These are phyloP conservation scores for Thera britannica DNA, from an alignment of 2,888 invertebrate species.

Conservation along the genomic window DNA sequence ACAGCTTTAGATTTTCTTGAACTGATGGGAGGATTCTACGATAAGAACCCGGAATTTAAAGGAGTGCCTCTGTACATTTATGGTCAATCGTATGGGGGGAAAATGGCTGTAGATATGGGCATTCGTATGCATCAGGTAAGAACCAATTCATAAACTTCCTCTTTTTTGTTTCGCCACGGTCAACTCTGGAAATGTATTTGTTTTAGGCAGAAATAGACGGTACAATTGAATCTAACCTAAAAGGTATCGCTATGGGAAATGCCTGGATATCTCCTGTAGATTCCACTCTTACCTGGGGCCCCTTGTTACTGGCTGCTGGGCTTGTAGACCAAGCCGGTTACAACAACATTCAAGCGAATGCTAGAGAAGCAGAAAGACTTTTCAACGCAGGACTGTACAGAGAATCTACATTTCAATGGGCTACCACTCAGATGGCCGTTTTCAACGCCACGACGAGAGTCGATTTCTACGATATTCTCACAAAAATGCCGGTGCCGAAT, in stretches of 20 bases:
- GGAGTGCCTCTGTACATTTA: conserved; percentile 92
- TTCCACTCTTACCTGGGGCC: conserved; percentile 93
- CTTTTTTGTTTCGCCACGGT: neutral
- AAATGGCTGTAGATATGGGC: conserved; percentile 95
- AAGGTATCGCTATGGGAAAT: conserved; percentile 93
- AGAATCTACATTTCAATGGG: conserved; percentile 87
- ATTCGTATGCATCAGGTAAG: conserved; percentile 82
- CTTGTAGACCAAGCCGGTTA: conserved; percentile 89
- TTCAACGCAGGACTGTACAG: conserved; percentile 85
- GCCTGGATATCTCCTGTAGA: conserved; percentile 96
- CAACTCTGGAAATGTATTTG: conserved; percentile 12
- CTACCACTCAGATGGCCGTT: conserved; percentile 86
- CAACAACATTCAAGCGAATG: conserved; percentile 83
- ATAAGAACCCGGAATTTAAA: conserved; percentile 88
- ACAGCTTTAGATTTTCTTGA: conserved; percentile 90
- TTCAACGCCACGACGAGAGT: conserved; percentile 86
- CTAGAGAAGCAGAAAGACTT: conserved; percentile 82
- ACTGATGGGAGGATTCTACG: conserved; percentile 89
- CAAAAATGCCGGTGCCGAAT: conserved; percentile 62
- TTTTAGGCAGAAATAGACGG: conserved; percentile 86
- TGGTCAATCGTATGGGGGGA: conserved; percentile 96
- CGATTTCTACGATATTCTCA: conserved; percentile 93
- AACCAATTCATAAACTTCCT: neutral
- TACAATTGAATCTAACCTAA: conserved; percentile 87
- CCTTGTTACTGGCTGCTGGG: conserved; percentile 89